phyloP scores from a whole-genome alignment of 2,113 vertebrate genomes.

The Pterocles orientalis region DNA sequence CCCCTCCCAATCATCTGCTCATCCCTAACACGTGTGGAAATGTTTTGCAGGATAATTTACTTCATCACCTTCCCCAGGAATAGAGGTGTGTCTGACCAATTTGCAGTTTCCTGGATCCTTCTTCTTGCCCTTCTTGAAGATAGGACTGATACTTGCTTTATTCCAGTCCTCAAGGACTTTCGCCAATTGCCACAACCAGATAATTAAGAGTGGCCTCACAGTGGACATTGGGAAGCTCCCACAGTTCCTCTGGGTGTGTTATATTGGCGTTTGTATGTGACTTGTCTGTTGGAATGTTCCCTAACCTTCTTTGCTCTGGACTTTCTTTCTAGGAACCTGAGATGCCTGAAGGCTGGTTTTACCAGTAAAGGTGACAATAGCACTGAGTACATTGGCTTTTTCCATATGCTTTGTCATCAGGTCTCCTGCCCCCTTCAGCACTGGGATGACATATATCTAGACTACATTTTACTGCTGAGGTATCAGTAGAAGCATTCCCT shows the following conservation, averaged over 20 bases:
- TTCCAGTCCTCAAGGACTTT: not conserved
- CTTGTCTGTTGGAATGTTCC: not conserved
- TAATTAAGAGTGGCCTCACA: not conserved
- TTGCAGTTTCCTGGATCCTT: not conserved
- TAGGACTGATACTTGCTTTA: not conserved
- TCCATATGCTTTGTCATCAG: not conserved
- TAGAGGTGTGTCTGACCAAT: not conserved
- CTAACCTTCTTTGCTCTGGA: not conserved
- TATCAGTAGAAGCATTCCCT: not conserved
- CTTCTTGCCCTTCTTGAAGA: not conserved
- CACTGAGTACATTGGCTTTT: not conserved
- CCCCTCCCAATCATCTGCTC: not conserved
- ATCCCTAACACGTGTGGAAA: not conserved
- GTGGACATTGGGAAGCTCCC: not conserved
- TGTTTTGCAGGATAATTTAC: not conserved
- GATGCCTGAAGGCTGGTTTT: not conserved
- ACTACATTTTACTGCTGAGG: not conserved
- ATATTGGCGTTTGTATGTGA: not conserved
- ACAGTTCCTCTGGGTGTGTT: not conserved
- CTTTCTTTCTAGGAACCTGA: not conserved
- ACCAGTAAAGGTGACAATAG: not conserved
- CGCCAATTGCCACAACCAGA: not conserved
- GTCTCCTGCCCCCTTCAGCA: not conserved
- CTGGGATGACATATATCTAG: not conserved
- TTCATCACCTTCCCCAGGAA: not conserved